Conservation (phyloP, 2,888 invertebrate genomes). For the Trachelus stipa region DNA sequence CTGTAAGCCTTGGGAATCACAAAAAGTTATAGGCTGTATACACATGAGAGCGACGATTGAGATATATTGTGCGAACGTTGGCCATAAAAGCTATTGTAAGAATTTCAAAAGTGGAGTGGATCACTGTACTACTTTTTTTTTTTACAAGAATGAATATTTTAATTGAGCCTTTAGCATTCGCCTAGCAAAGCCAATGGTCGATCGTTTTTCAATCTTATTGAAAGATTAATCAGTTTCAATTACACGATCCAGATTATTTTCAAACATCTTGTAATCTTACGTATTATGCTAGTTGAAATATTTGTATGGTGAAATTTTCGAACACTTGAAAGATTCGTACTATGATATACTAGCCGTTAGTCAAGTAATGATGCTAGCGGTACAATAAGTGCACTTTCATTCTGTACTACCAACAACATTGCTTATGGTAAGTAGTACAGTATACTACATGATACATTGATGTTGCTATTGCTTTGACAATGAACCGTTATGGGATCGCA, state of each 20-base stretch:
- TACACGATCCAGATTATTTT: no score
- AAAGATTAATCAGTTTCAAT: no score
- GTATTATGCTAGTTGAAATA: no score
- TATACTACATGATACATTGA: neutral
- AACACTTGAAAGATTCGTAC: no score
- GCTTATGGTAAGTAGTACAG: constrained; percentile 2
- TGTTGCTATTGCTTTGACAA: constrained; percentile 30
- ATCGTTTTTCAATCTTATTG: no score
- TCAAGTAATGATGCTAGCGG: neutral
- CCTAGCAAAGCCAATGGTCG: no score
- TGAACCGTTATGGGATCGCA: constrained; percentile 51
- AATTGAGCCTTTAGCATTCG: neutral
- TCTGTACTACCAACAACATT: neutral
- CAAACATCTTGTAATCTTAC: no score
- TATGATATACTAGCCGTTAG: neutral
- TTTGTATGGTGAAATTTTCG: no score
- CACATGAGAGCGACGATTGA: neutral
- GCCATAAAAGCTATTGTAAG: neutral
- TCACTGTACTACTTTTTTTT: neutral
- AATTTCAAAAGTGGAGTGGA: neutral
- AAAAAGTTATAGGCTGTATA: neutral
- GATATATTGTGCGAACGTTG: neutral
- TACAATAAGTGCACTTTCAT: constrained; percentile 9
- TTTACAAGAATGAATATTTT: neutral
- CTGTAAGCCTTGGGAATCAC: neutral